phyloP scores from a whole-genome alignment of 2,797 vertebrate species.

The Numenius phaeopus region DNA sequence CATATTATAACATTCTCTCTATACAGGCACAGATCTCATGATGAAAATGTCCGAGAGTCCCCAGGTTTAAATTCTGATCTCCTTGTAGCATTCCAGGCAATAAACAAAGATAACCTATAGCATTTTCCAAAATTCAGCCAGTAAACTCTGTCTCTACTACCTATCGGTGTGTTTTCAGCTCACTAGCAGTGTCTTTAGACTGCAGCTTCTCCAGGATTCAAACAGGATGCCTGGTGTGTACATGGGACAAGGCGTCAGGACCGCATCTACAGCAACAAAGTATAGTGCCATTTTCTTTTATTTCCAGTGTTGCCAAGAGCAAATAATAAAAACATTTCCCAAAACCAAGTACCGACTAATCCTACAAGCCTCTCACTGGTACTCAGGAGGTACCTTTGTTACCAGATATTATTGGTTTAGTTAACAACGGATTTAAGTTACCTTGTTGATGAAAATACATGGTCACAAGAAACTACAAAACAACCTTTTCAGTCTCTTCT shows the following conservation, averaged over 20 bases:
- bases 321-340: neutral
- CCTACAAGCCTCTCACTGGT: neutral
- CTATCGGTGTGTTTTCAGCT: neutral
- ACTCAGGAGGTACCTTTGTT: neutral
- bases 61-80: neutral
- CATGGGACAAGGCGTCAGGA: neutral
- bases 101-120: neutral
- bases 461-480: neutral
- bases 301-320: neutral
- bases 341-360: neutral
- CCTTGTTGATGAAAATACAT: neutral
- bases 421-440: neutral
- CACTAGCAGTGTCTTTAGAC: neutral
- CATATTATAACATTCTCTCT: neutral
- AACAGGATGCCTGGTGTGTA: neutral
- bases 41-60: neutral
- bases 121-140: neutral
- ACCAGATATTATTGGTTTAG: neutral
- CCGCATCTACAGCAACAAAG: neutral
- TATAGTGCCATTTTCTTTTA: neutral
- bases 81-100: neutral
- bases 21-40: neutral
- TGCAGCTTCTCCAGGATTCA: neutral
- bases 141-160: neutral
- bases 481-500: neutral